A percentile compares a stretch with the other conserved stretches of the same genome.
phyloP scores from a whole-genome alignment of 2,113 vertebrate species.

The Elephantulus edwardii region DNA sequence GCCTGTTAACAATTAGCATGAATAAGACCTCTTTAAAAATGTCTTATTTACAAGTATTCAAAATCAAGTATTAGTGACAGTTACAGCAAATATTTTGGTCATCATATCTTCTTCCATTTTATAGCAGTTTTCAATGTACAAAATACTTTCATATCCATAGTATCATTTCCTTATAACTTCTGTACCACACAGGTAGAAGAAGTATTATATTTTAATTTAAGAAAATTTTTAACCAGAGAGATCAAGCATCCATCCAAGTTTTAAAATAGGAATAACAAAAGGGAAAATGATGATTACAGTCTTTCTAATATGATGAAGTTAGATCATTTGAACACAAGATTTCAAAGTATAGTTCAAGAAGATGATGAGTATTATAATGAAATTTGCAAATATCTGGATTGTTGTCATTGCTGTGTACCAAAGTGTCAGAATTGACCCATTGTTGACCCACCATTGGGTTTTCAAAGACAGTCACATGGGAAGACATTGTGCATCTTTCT shows the following conservation, averaged over 20 bases:
- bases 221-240: background rate
- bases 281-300: background rate
- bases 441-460: no score
- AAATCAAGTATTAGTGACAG: slow-evolving; percentile 3
- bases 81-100: background rate
- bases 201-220: background rate
- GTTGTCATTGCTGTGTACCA: no score
- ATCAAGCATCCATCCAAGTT: background rate
- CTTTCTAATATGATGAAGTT: no score
- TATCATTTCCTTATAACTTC: background rate
- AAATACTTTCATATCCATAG: background rate
- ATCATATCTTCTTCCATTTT: background rate
- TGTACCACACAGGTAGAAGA: background rate
- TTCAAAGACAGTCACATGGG: no score
- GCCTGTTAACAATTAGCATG: background rate
- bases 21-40: background rate
- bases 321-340: no score
- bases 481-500: no score
- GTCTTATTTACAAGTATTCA: background rate
- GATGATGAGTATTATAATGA: no score
- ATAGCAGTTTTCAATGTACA: background rate
- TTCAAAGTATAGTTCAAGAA: no score
- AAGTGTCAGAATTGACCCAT: no score
- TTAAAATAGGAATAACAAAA: background rate
- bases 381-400: no score